These are phyloP conservation scores for Pherbina coryleti DNA, from an alignment of 2,888 invertebrate genomes.

Conservation along the genomic window DNA sequence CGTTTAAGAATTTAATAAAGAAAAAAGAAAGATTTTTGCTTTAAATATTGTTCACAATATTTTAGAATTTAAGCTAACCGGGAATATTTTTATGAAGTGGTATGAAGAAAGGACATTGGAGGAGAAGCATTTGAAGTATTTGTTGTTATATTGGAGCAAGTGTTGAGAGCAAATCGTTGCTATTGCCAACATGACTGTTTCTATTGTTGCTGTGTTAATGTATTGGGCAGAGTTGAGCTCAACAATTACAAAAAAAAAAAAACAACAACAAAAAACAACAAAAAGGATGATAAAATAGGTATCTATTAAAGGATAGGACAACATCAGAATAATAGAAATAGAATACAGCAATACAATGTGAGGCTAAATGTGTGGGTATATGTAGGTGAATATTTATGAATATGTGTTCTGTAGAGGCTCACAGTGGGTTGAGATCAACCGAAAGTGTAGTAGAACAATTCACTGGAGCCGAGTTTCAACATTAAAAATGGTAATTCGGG, in stretches of 20 bases:
- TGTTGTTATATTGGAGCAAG: background rate
- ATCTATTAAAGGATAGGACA: constrained; percentile 31
- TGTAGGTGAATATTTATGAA: background rate
- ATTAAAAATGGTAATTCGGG: no score
- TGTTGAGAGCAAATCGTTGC: background rate
- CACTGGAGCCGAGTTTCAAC: no score
- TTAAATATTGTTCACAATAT: background rate
- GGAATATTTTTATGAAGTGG: background rate
- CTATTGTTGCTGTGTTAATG: background rate
- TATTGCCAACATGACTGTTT: background rate
- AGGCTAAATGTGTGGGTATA: background rate
- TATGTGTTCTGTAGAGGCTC: background rate
- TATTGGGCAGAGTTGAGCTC: background rate
- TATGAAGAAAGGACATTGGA: background rate
- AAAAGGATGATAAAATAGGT: constrained; percentile 19
- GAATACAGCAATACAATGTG: background rate
- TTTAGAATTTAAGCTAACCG: background rate
- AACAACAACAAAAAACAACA: background rate
- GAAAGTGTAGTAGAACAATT: no score
- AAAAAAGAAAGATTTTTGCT: background rate
- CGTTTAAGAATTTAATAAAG: constrained; percentile 14
- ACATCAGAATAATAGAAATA: constrained; percentile 17
- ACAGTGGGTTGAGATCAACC: no score
- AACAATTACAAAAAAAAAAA: background rate
- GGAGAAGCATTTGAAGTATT: background rate